Base-by-base conservation (phyloP, 2,113 vertebrate genomes). In the Cololabis saira region DNA sequence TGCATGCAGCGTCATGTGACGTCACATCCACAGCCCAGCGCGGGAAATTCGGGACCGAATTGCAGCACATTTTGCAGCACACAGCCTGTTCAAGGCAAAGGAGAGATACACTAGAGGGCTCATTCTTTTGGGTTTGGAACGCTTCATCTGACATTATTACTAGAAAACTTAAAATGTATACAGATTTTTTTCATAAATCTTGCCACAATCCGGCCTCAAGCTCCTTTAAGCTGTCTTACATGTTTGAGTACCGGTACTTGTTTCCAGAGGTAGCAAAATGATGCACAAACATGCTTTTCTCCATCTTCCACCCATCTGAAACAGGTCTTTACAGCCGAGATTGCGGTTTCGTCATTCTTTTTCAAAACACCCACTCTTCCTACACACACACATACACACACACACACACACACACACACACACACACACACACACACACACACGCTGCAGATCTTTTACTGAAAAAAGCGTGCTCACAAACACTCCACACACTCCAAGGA, bases 401-500 rank as follows among this genome's bases (percentile, higher is more conserved):
- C 24, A 27, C 24, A 27, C 24, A 27, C 24, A 27, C 24, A 27
- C 58, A 64, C 57, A 55, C 48, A 63, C 43, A 61, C 55, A 48
- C 49, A 17, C 56, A 33, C 33, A 33, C 51, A 41, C 33, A 37
- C 33, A 37, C 33, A 37, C 33, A 37, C 33, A 4, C 6, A 37
- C 33, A 7, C 10, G 33, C 61, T 9, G 16, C 54, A 9, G 42
- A 61, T 56, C 51, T 9, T 52, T 53, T 3, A 17, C 15, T 64
- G 62, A 59, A 43, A 61, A 71, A 33, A 15, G 30, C 59, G 43
- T 43, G 33, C 10, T 56, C 61, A 71, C 53, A 74, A 54, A 76
- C 69, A 69, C 61, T 58, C 17, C 44, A 71, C 48, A 50, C 55
- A 49, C 22, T 72, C 72, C 40, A 37, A 33, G 41, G 42, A 80